These are phyloP conservation scores for Champsocephalus esox DNA, from an alignment of 2,797 vertebrate genomes.

Conservation along the genomic window DNA sequence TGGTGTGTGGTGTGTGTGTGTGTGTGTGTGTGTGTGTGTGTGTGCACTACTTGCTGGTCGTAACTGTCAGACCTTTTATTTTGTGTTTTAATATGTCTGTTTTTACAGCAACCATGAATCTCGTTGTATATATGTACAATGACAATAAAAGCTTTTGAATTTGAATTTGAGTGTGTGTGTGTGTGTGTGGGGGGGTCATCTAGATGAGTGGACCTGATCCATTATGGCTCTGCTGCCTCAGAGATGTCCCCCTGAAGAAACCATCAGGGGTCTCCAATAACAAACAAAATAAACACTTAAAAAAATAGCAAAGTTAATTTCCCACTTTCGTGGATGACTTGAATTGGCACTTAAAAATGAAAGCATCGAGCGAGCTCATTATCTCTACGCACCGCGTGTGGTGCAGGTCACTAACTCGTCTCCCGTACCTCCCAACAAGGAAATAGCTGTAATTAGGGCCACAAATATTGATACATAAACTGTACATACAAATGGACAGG, in stretches of 20 bases:
- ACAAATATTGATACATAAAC: slow-evolving; percentile 97
- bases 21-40: no score
- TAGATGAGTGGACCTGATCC: slow-evolving; percentile 62
- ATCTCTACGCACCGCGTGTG: slow-evolving; percentile 88
- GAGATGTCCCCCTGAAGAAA: slow-evolving; percentile 57
- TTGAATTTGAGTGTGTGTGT: no score
- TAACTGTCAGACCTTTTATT: no score
- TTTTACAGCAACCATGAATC: no score
- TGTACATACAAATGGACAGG: slow-evolving; percentile 85
- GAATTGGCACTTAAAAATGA: slow-evolving; percentile 93
- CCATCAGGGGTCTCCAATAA: slow-evolving; percentile 46
- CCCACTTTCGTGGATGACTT: slow-evolving; percentile 82
- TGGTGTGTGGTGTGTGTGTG: no score
- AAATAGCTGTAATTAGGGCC: slow-evolving; percentile 92
- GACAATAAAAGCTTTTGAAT: no score
- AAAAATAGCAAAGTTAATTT: no score
- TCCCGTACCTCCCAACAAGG: slow-evolving; percentile 90
- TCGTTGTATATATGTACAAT: no score
- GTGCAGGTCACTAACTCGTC: slow-evolving; percentile 95
- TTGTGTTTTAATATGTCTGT: no score
- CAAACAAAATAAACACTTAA: slow-evolving; percentile 65
- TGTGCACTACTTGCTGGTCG: no score
- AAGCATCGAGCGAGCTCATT: slow-evolving; percentile 90
- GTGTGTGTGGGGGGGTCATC: slow-evolving; percentile 69
- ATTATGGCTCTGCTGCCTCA: slow-evolving; percentile 67